Conservation (phyloP, 2,113 vertebrate genomes). For the Lepisosteus osseus region DNA sequence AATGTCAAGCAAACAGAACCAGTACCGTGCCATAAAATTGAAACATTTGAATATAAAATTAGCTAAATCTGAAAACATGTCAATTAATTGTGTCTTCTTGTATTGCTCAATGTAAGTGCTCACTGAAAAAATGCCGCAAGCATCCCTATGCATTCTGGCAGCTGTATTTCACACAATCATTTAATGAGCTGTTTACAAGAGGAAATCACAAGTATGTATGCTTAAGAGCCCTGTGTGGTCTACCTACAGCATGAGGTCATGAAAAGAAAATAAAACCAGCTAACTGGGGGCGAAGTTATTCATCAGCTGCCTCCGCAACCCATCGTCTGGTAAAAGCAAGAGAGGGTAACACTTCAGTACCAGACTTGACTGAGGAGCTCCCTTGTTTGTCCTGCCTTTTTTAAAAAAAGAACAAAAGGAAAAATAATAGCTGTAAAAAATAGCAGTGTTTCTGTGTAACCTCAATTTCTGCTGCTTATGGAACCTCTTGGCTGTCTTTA, state of each 20-base stretch:
- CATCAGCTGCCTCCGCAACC: constrained; percentile 10
- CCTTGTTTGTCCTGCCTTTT: neutral
- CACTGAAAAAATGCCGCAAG: too few species aligned
- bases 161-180: constrained; percentile 28
- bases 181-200: constrained; percentile 51
- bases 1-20: too few species aligned
- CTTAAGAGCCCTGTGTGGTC: constrained; percentile 49
- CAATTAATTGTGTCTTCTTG: too few species aligned
- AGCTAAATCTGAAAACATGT: too few species aligned
- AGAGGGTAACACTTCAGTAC: neutral
- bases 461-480: neutral
- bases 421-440: neutral
- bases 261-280: constrained; percentile 27
- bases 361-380: constrained; percentile 1
- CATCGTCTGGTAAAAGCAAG: neutral
- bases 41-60: too few species aligned
- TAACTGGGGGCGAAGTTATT: constrained; percentile 1
- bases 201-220: constrained; percentile 45
- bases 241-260: constrained; percentile 28
- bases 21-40: too few species aligned
- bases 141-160: constrained; percentile 27
- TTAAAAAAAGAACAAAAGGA: neutral
- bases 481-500: neutral
- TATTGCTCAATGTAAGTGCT: too few species aligned
- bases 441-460: neutral